phyloP scores from a whole-genome alignment of 2,888 invertebrate species.

The Chaetogeoica ovagalla region DNA sequence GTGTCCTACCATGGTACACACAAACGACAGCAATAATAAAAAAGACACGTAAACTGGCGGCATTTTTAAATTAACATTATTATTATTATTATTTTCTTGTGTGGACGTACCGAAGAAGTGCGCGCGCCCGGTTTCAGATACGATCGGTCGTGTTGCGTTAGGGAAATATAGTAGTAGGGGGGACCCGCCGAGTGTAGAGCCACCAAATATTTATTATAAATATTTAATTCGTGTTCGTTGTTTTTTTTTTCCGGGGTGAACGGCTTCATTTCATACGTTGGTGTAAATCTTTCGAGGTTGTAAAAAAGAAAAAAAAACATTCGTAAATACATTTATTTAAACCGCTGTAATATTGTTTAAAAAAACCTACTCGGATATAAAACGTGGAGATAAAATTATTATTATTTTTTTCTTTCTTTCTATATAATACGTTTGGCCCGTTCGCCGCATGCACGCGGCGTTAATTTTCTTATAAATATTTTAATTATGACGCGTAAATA shows the following conservation, averaged over 20 bases:
- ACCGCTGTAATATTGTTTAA: too few relatives aligned
- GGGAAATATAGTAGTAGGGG: neutral
- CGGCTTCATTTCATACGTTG: slow-evolving; percentile 2
- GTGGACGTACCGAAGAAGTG: slow-evolving; percentile 27
- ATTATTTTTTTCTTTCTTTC: too few relatives aligned
- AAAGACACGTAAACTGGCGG: slow-evolving; percentile 40
- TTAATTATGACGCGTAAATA: too few relatives aligned
- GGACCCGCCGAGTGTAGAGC: too few relatives aligned
- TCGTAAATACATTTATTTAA: neutral
- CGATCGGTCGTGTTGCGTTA: neutral
- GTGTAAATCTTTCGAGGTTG: neutral
- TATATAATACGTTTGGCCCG: too few relatives aligned
- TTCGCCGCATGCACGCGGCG: too few relatives aligned
- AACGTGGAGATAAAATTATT: too few relatives aligned
- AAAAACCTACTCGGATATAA: too few relatives aligned
- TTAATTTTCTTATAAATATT: too few relatives aligned
- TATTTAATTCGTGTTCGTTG: neutral
- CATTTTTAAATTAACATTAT: slow-evolving; percentile 45
- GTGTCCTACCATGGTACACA: neutral
- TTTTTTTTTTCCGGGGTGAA: slow-evolving; percentile 18
- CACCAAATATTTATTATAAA: neutral
- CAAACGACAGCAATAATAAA: neutral
- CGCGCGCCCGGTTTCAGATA: neutral
- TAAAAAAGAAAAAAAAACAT: neutral
- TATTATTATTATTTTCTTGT: slow-evolving; percentile 36